Evolutionary conservation across 2,888 invertebrate species (phyloP).

Genomic region (Parapristionchus giblindavisi): DNA sequence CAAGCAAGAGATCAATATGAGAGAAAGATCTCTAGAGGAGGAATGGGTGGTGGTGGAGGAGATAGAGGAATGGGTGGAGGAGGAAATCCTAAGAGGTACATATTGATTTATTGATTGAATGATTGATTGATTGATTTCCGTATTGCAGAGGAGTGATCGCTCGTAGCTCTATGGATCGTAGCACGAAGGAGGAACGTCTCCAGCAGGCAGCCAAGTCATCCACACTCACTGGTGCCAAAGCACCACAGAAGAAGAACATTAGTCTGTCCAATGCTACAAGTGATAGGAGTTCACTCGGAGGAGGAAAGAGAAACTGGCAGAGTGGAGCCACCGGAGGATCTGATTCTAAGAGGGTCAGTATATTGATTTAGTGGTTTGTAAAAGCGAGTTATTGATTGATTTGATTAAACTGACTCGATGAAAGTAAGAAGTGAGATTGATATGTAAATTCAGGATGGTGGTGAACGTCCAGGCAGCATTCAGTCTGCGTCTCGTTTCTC

Average conservation of each 20-base stretch:
- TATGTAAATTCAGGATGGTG: constrained; percentile 1
- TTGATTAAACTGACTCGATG: background rate
- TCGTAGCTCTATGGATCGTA: background rate
- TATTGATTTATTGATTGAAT: background rate
- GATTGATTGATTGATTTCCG: background rate
- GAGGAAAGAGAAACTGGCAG: background rate
- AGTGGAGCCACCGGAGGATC: constrained; percentile 25
- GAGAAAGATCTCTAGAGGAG: constrained; percentile 4
- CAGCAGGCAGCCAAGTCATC: constrained; percentile 16
- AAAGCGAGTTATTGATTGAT: background rate
- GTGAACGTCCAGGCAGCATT: constrained; percentile 11
- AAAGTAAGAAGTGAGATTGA: background rate
- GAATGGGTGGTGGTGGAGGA: constrained; percentile 6
- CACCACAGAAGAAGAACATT: background rate
- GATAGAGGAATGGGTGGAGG: constrained; percentile 14
- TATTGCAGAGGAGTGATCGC: background rate
- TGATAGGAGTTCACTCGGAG: constrained; percentile 3
- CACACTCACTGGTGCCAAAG: background rate
- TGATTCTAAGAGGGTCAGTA: background rate
- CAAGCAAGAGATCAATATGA: constrained; percentile 43
- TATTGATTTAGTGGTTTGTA: background rate
- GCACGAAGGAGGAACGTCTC: background rate
- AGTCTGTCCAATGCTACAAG: background rate
- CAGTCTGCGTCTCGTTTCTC: background rate
- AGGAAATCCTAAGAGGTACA: constrained; percentile 1